Percentiles rank a stretch among this genome's conserved stretches.
Conservation (phyloP, 2,888 invertebrate genomes). For the Drosophila fulvimacula region DNA sequence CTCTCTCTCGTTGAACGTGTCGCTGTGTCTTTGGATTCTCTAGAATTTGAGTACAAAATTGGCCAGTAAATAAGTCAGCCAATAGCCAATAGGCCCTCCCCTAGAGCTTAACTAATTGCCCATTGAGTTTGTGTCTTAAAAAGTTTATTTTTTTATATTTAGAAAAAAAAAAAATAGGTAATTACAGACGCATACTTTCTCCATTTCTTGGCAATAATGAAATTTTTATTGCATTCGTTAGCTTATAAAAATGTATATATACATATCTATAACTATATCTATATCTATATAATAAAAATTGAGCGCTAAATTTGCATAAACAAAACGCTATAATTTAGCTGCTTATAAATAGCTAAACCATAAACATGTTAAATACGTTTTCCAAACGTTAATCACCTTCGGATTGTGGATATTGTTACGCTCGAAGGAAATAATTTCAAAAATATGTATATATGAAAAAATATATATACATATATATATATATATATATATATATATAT, state of each 20-base stretch:
- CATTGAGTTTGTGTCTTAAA: constrained; percentile 3
- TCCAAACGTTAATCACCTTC: constrained; percentile 51
- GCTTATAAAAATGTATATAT: constrained; percentile 7
- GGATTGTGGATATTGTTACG: constrained; percentile 41
- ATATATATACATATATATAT: no score
- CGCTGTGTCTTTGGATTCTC: constrained; percentile 24
- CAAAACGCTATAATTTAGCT: constrained; percentile 40
- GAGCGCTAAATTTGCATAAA: constrained; percentile 36
- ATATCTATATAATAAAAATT: constrained; percentile 17
- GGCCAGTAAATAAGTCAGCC: constrained; percentile 24
- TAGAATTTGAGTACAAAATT: constrained; percentile 57
- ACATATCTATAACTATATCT: background rate
- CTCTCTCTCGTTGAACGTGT: no score
- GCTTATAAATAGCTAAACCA: constrained; percentile 47
- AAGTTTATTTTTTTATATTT: background rate
- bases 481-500: no score
- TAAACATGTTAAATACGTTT: constrained; percentile 29
- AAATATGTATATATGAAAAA: constrained; percentile 11
- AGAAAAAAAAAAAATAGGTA: background rate
- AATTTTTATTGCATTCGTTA: constrained; percentile 34
- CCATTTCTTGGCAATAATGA: constrained; percentile 21
- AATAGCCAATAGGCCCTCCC: background rate
- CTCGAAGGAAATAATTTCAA: constrained; percentile 1
- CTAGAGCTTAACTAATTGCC: constrained; percentile 20
- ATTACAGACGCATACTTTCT: constrained; percentile 16